Evolutionary conservation across 1,140 invertebrate species (phyloP), one percentile per base, ranked within the genome.

Genomic region (Rhyzopertha dominica): DNA sequence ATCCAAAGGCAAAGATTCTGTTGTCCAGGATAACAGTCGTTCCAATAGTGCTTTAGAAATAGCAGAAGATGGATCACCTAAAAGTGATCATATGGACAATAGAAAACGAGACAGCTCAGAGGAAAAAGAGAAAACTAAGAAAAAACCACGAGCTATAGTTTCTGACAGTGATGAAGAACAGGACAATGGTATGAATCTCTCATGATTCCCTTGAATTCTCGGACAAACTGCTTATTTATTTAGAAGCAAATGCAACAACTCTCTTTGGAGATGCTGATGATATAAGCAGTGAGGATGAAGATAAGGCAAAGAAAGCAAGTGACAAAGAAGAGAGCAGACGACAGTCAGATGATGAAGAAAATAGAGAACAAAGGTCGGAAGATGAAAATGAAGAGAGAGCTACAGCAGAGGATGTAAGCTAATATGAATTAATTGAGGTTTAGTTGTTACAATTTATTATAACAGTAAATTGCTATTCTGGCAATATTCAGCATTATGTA

Each of bases 211-310:
- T 28, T 25, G 36, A 24, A 13, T 45, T 43, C 18, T 1, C 35
- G n/a, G n/a, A 18, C 31, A 9, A 31, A 31, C n/a, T 16, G 1
- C 20, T 39, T 28, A n/a, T 35, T 43, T n/a, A 38, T 43, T 28
- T 58, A 69, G 32, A 66, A 68, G 81, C 80, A 14, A 81, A 78
- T 26, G 87, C 87, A 5, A 81, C 85, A 47, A 89, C 89, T 26
- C 72, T 97, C 16, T 96, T 96, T 71, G 93, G 92, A 26, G 90
- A 58, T 70, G 90, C 90, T 18, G 89, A 87, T 56, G 91, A 95
- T 61, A 94, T 95, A 13, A 94, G 88, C 66, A 79, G 78, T 18
- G 84, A 86, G 39, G 82, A 86, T 28, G 85, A 87, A 49, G 81
- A 87, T 47, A 83, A 77, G 10, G 70, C 71, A 8, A 76, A 76